phyloP scores from a whole-genome alignment of 1,140 invertebrate genomes.

The Solen grandis region DNA sequence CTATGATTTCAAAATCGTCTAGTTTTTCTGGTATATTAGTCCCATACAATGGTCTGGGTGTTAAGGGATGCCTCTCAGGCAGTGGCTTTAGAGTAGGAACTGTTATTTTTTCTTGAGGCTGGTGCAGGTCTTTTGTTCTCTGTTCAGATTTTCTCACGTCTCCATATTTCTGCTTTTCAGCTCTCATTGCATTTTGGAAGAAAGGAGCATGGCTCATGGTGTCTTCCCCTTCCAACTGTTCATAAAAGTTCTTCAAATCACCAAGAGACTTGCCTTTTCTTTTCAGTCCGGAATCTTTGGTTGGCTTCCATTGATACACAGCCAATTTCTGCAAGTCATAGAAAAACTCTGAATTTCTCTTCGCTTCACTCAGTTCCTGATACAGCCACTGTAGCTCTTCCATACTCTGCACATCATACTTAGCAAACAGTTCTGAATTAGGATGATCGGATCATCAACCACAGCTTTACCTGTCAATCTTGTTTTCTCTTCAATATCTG shows the following conservation, averaged over 20 bases:
- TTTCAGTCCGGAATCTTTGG: slow-evolving; percentile 89
- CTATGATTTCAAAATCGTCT: slow-evolving; percentile 75
- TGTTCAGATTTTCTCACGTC: not conserved
- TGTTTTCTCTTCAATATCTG: slow-evolving; percentile 83
- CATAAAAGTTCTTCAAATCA: slow-evolving; percentile 84
- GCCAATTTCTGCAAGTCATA: slow-evolving; percentile 88
- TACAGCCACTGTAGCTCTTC: slow-evolving; percentile 90
- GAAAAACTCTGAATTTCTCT: slow-evolving; percentile 91
- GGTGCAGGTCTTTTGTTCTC: not conserved
- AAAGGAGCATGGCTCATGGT: slow-evolving; percentile 1
- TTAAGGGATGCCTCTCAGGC: too few relatives aligned
- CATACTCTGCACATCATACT: slow-evolving; percentile 59
- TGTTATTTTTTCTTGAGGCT: too few relatives aligned
- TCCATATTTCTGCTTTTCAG: slow-evolving; percentile 13
- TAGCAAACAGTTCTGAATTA: slow-evolving; percentile 35
- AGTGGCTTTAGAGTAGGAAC: too few relatives aligned
- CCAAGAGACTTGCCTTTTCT: slow-evolving; percentile 93
- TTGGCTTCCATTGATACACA: slow-evolving; percentile 85
- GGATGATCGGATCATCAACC: not conserved
- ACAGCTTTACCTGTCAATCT: not conserved
- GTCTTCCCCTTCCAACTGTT: slow-evolving; percentile 47
- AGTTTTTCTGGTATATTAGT: slow-evolving; percentile 68
- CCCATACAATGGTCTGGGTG: slow-evolving; percentile 63
- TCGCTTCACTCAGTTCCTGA: slow-evolving; percentile 88
- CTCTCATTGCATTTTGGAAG: slow-evolving; percentile 35